Conservation (phyloP, 2,113 vertebrate genomes). For the Thalassarche chlororhynchos region DNA sequence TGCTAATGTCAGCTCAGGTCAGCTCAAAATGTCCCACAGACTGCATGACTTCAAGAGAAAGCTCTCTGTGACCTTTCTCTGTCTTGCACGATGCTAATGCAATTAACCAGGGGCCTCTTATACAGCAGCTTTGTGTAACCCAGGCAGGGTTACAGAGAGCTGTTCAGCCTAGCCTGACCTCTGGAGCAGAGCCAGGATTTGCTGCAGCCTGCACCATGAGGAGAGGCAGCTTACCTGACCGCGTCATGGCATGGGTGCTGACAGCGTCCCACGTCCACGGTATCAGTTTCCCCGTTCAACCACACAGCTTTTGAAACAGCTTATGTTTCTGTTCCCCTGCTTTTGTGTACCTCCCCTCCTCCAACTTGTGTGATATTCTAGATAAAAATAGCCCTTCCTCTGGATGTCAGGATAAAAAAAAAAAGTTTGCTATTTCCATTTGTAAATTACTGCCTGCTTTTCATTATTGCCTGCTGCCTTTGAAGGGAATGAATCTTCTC, state of each 20-base stretch:
- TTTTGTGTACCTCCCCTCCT: not conserved
- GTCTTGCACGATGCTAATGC: not conserved
- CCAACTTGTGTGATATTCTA: not conserved
- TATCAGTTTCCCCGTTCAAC: not conserved
- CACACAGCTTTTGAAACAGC: not conserved
- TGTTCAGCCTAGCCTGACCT: too few relatives aligned
- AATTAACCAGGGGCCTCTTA: not conserved
- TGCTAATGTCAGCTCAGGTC: not conserved
- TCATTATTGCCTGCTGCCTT: not conserved
- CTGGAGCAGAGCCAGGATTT: not conserved
- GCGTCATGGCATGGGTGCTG: accelerated
- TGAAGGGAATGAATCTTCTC: not conserved
- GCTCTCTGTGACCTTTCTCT: not conserved
- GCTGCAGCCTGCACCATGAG: not conserved
- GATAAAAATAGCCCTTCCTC: not conserved
- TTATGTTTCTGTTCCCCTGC: not conserved
- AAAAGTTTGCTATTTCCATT: not conserved
- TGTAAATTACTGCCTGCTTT: not conserved
- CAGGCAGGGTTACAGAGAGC: not conserved
- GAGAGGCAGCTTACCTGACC: not conserved
- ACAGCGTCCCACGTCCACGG: accelerated
- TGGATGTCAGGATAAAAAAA: not conserved
- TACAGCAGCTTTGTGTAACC: not conserved
- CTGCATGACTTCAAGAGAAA: not conserved
- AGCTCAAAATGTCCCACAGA: not conserved